Percentiles rank a stretch among this genome's conserved stretches.
phyloP scores from a whole-genome alignment of 1,140 invertebrate genomes.

The Hycleus phaleratus region DNA sequence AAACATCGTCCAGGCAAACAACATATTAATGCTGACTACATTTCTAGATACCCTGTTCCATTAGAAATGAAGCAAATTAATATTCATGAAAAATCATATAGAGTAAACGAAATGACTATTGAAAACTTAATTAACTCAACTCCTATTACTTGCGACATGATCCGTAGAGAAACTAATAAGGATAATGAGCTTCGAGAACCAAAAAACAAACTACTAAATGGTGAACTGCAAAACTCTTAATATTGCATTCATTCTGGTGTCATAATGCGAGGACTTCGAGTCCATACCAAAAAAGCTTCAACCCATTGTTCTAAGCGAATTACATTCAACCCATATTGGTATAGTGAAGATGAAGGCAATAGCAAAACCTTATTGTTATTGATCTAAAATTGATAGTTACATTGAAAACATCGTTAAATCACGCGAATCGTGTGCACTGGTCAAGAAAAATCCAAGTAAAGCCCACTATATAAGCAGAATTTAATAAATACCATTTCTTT shows the following conservation, averaged over 20 bases:
- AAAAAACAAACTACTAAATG: too few species aligned
- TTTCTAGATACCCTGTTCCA: constrained; percentile 28
- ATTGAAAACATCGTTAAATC: constrained; percentile 27
- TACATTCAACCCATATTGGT: constrained; percentile 26
- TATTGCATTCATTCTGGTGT: too few species aligned
- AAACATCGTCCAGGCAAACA: constrained; percentile 9
- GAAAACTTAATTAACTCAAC: too few species aligned
- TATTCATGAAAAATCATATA: background rate
- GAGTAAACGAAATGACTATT: too few species aligned
- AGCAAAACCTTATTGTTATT: constrained; percentile 16
- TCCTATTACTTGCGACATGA: too few species aligned
- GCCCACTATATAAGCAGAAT: constrained; percentile 16
- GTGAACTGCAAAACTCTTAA: too few species aligned
- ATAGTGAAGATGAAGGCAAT: constrained; percentile 31
- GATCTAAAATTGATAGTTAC: constrained; percentile 24
- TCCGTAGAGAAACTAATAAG: too few species aligned
- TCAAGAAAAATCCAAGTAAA: constrained; percentile 21
- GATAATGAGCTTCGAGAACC: too few species aligned
- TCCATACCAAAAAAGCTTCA: constrained; percentile 11
- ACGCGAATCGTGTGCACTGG: constrained; percentile 23
- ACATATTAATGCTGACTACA: constrained; percentile 23
- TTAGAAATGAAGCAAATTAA: background rate
- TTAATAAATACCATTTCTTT: constrained; percentile 21
- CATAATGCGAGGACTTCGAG: background rate
- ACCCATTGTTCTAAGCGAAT: constrained; percentile 7